Evolutionary conservation across 2,797 vertebrate species (phyloP).

Genomic region (Hipposideros larvatus): DNA sequence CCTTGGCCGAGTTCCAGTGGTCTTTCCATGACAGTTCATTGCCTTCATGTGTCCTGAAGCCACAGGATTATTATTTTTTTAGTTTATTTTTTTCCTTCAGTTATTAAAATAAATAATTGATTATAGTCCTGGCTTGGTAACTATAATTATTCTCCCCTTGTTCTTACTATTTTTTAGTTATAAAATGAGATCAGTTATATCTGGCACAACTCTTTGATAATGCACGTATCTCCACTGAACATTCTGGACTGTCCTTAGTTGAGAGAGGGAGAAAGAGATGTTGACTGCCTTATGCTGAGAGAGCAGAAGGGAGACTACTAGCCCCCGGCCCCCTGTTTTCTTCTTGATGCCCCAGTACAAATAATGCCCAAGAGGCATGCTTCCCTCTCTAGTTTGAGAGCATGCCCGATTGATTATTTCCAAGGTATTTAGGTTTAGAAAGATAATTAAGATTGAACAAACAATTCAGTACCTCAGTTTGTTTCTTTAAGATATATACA

Average conservation of each 20-base stretch:
- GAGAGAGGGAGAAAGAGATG: background rate
- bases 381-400: background rate
- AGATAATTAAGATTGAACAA: background rate
- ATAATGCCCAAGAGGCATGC: background rate
- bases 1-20: background rate
- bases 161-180: background rate
- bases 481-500: background rate
- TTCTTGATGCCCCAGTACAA: background rate
- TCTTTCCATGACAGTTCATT: background rate
- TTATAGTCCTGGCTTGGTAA: background rate
- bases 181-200: background rate
- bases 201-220: background rate
- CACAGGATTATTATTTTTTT: background rate
- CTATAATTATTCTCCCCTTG: background rate
- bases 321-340: background rate
- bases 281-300: background rate
- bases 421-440: background rate
- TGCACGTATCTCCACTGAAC: background rate
- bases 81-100: background rate
- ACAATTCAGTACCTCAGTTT: background rate
- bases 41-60: background rate
- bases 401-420: background rate
- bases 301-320: background rate
- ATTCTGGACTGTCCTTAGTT: background rate
- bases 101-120: conserved; percentile 22